Evolutionary conservation across 2,113 vertebrate species (phyloP), one percentile per base, ranked within the genome.

Genomic region (Perca fluviatilis): DNA sequence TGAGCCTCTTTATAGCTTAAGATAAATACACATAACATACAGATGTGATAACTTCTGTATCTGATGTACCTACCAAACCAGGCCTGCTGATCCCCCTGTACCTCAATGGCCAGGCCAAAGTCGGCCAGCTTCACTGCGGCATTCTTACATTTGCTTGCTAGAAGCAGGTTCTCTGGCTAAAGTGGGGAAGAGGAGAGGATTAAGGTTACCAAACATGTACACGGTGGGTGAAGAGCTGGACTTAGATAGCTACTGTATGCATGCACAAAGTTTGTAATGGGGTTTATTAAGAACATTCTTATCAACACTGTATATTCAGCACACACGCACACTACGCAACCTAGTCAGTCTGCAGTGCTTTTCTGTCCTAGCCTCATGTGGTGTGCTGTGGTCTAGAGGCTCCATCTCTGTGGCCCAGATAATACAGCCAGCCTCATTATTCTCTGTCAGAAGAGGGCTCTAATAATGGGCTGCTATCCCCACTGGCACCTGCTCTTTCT

Each of bases 131-230:
- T 99, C 93, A 99, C 98, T 0, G 98, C 98, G 0, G 98, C 98
- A 10, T 98, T 98, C 93, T 99, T 99, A 93, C 97, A 98, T 91
- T 98, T 98, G 95, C 98, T 98, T 79, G 98, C 98, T 88, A 99
- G 95, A 50, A 99, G 97, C 88, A 99, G 95, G 89, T 99, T 99
- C 95, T 99, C 98, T 0, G 98, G 98, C 98, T 99, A 86, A 54
- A 67, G 86, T 11, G 30, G 69, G 46, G 46, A 30, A 47, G n/a
- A 81, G 9, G 64, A 74, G 33, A 77, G 43, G 64, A 66, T 61
- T 46, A n/a, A 53, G 27, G 67, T 66, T 75, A 82, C 8, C 23
- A 68, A 49, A 82, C 61, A 83, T 49, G 14, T 1, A 23, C 27
- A 25, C 1, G 57, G 51, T 81, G 10, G 30, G 51, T 74, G 47